Evolutionary conservation across 2,797 vertebrate genomes (phyloP), one percentile per base, ranked within the genome.

Genomic region (Myotis findleyi): DNA sequence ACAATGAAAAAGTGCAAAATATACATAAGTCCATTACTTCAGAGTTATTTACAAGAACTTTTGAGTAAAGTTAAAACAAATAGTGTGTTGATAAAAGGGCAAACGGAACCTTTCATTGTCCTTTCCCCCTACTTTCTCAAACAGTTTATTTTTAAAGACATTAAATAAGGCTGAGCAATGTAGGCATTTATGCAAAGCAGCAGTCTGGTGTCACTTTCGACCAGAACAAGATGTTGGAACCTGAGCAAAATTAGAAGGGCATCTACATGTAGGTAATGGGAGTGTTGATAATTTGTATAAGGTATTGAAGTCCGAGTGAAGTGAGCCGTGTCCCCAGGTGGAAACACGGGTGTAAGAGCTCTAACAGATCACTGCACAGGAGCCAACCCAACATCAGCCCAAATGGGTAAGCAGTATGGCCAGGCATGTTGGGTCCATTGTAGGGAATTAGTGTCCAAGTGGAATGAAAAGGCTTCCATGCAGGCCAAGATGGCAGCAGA

Each of bases 71-170:
- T 83, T 47, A 25, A 90, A 84, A 62, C 51, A 82, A 77, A 76
- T 75, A 76, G 30, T 76, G 1, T 83, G 6, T 68, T 90, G 25
- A 77, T 62, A 68, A 72, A 88, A 72, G 79, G 23, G 12, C 17
- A 79, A 41, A 38, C 69, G 89, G 49, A 84, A 25, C 6, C 21
- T 72, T 94, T 49, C 23, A 27, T 59, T 59, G 73, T 91, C 25
- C 20, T 59, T 82, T 86, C 7, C 44, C 2, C 38, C 30, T 71
- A 9, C 36, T 88, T 93, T 81, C n/a, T 76, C 57, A 57, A 81
- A 38, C 27, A 47, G 2, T 33, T 94, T 77, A 91, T 64, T 92
- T 86, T 64, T 93, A 75, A 93, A 94, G 77, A 93, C 20, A 16
- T 69, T 87, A 84, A 72, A 21, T 84, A 30, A 44, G 64, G 38